Percentiles rank a stretch among this genome's conserved stretches.
phyloP scores from a whole-genome alignment of 2,797 vertebrate species.

The Cyprinella venusta region DNA sequence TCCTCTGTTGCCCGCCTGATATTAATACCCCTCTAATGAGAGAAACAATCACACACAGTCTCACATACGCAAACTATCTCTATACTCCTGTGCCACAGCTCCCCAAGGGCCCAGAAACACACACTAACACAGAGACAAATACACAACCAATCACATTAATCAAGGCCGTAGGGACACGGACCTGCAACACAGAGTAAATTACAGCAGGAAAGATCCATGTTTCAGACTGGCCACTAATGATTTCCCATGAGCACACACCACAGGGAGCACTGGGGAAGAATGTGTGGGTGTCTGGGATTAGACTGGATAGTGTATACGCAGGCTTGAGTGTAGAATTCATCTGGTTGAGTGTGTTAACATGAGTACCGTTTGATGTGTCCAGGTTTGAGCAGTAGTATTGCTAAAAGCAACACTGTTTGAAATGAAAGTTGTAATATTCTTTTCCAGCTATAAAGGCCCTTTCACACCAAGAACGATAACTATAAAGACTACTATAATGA shows the following conservation, averaged over 20 bases:
- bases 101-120: constrained; percentile 67
- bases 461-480: no score
- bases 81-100: constrained; percentile 65
- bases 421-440: neutral
- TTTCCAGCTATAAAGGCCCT: no score
- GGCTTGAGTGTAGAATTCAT: neutral
- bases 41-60: constrained; percentile 64
- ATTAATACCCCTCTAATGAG: constrained; percentile 62
- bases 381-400: neutral
- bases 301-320: constrained; percentile 14
- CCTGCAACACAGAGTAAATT: constrained; percentile 59
- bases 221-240: constrained; percentile 58
- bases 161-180: constrained; percentile 67
- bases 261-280: constrained; percentile 42
- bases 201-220: constrained; percentile 63
- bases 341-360: constrained; percentile 18
- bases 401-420: neutral
- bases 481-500: no score
- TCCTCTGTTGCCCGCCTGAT: constrained; percentile 36
- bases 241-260: constrained; percentile 59
- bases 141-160: constrained; percentile 74
- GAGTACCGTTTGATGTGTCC: neutral
- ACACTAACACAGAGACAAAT: constrained; percentile 61
- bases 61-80: constrained; percentile 61
- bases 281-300: constrained; percentile 43